These are phyloP conservation scores for Eubucco bourcierii DNA, from an alignment of 2,113 vertebrate species.

Conservation along the genomic window DNA sequence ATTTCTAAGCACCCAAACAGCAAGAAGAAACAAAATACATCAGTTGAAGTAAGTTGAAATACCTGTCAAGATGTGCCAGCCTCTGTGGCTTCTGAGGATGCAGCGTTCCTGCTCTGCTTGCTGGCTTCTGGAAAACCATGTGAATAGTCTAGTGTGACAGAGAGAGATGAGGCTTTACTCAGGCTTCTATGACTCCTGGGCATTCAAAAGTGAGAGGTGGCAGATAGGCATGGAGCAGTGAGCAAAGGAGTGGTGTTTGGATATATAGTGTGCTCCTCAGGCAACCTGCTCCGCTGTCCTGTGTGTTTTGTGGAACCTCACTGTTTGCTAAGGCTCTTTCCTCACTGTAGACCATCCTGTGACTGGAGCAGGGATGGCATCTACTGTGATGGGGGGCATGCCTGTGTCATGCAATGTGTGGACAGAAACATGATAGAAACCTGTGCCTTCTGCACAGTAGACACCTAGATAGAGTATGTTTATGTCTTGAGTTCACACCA, in stretches of 20 bases:
- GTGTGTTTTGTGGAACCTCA: background rate
- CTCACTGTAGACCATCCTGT: rapidly evolving
- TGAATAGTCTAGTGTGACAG: background rate
- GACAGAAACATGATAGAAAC: background rate
- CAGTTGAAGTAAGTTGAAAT: background rate
- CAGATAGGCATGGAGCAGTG: background rate
- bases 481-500: background rate
- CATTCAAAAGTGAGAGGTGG: background rate
- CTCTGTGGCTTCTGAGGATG: background rate
- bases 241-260: background rate
- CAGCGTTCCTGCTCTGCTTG: rapidly evolving
- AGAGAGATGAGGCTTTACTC: background rate
- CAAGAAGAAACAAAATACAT: background rate
- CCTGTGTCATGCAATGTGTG: background rate
- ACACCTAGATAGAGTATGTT: rapidly evolving
- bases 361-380: background rate
- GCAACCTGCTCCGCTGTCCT: background rate
- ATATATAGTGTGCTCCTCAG: rapidly evolving
- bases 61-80: background rate
- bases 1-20: background rate
- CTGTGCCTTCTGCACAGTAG: background rate
- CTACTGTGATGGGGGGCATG: background rate
- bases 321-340: background rate
- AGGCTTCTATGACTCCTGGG: background rate
- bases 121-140: background rate